Base-by-base conservation (phyloP, 2,113 vertebrate genomes). In the Tapirus terrestris region DNA sequence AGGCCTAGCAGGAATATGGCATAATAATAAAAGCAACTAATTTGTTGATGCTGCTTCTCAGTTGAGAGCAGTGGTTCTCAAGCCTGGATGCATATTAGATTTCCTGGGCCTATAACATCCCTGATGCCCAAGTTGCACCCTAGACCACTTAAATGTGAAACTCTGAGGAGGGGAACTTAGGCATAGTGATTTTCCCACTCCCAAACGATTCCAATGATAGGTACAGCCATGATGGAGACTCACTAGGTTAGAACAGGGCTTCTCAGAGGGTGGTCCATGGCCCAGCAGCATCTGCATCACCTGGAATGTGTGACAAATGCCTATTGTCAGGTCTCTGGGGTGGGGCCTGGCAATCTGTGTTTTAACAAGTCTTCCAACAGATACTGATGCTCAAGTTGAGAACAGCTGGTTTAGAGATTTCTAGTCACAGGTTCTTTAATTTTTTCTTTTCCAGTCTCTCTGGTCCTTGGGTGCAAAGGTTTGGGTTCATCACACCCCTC, bases 341-440 rank as follows among this genome's bases (percentile, higher is more conserved):
- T 83, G 31, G 61, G 68, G 61, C 73, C 76, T 61, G 48, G 91
- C 73, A 75, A 81, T 75, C 80, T 90, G 20, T 43, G 58, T 86
- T 93, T 91, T 86, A 91, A 87, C 75, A 68, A 93, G 81, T 60
- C 68, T 53, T 91, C n/a, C 45, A 43, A 36, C 21, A 61, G 87
- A 77, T 83, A 76, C 31, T 77, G 70, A 83, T 70, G 45, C 29
- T 68, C 67, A 85, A n/a, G n/a, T 75, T 53, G 23, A 86, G 23
- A 76, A 51, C 21, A 17, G 67, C 58, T 68, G 75, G 21, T 68
- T 88, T 80, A 67, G 45, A 5, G 12, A 51, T 6, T 76, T 67
- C 48, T 43, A 67, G 20, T 20, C 65, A 85, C 56, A 58, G 45
- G 25, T 85, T 93, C 13, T 48, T 85, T 53, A 70, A 58, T 48